Base-by-base conservation (phyloP, 2,797 vertebrate genomes). In the Remorina albescens region DNA sequence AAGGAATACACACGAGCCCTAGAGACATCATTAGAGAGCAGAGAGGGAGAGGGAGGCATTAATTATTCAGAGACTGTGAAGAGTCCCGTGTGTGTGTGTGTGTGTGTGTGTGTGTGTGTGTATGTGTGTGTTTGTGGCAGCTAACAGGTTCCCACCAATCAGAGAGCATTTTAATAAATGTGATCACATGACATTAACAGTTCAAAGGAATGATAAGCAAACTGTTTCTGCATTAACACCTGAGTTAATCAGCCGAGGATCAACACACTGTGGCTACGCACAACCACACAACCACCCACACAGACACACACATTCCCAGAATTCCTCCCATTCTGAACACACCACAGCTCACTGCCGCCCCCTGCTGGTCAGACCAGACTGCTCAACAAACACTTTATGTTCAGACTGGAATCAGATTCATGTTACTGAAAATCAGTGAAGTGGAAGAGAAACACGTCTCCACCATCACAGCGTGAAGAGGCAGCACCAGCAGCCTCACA, bases 21-120 rank as follows among this genome's bases (percentile, higher is more conserved):
- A 13, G 80, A 73, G 88, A 80, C 73, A 61, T 86, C 76, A 85
- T 89, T 88, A 88, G 61, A 76, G 81, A 81, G 82, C 56, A 25
- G 37, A 71, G 30, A 30, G 30, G 30, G 62, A 75, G 70, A 39
- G 47, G 42, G 71, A 49, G 44, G 63, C 67, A 67, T 90, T 72
- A 75, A 86, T 86, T 84, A 86, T 90, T 85, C 79, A 86, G 55
- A 34, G 71, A 3, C 54, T 66, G 63, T 61, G 74, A 86, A 62
- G 39, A 62, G 62, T 64, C 37, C 21, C 12, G 6, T 30, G 59
- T 36, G 67, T 55, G 56, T 70, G 73, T 71, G 64, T 28, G 67
- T 60, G 51, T 46, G 74, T 46, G 59, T 64, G 72, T 67, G 73
- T 65, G 50, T 44, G 65, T 62, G 63, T 61, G n/a, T n/a, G n/a